Base-by-base conservation (phyloP, 1,140 invertebrate genomes). In the Leguminivora glycinivorella region DNA sequence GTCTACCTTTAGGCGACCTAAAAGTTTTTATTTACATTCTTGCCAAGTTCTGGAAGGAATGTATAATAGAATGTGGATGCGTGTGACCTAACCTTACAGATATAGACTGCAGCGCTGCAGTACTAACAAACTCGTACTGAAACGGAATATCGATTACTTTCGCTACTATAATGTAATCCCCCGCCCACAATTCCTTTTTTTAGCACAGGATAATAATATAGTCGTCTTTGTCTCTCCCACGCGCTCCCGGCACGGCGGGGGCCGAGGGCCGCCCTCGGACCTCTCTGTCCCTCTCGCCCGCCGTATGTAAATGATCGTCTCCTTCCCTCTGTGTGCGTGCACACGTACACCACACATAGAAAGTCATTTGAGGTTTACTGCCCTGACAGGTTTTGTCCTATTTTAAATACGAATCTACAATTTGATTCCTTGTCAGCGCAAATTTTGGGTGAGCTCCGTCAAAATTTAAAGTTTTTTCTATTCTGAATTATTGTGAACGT, bases 111-210 rank as follows among this genome's bases (percentile, higher is more conserved):
- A 89, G 75, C 83, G 83, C 77, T 88, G 87, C 87, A 87, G 83
- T 81, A 86, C 84, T 85, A 84, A 87, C 85, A 87, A 83, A 83
- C 83, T 81, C 83, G 82, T 89, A 91, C 89, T 90, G 88, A 88
- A 90, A 85, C 86, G 84, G 88, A 91, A 90, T 93, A 93, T 93
- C 93, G 93, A 93, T 93, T 93, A 93, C 93, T 93, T 93, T 93
- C 92, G 89, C 92, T 93, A 90, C 88, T 92, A 89, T 92, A 90
- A 91, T 87, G 85, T 91, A 91, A 91, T 91, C 89, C 89, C 85
- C 89, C 89, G 88, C 88, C 89, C 92, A 92, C 92, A 89, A 89
- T 91, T 92, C 92, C 90, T 90, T 93, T 93, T 93, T 92, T 92
- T 92, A 88, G 87, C 87, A 83, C 87, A 89, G 85, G 92, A 92